Percentiles rank a stretch among this genome's conserved stretches.
Conservation (phyloP, 1,140 invertebrate species). For the Heterodera carotae region DNA sequence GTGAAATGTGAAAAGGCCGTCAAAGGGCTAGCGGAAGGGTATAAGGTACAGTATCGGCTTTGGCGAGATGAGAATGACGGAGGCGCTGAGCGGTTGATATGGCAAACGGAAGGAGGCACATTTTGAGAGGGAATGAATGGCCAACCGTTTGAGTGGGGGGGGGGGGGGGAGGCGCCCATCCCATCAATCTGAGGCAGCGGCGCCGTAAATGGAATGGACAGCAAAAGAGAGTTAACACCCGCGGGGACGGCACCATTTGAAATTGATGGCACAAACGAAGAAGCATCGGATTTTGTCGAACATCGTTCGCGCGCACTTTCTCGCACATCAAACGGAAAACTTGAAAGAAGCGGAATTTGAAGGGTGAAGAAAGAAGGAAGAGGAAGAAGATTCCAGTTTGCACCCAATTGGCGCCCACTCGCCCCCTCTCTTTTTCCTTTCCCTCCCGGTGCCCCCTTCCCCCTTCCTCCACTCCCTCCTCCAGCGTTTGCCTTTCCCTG, state of each 20-base stretch:
- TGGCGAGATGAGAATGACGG: not conserved
- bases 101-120: not conserved
- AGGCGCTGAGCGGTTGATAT: not conserved
- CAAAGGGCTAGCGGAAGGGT: not conserved
- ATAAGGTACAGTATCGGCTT: not conserved
- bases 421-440: not conserved
- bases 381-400: not conserved
- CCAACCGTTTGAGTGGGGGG: not conserved
- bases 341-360: not conserved
- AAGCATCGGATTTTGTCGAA: not conserved
- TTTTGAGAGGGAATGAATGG: not conserved
- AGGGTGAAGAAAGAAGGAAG: not conserved
- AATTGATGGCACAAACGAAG: no score
- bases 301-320: not conserved
- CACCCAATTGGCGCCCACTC: conserved; percentile 8
- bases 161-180: not conserved
- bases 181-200: not conserved
- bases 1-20: conserved; percentile 11
- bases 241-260: no score
- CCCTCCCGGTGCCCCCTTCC: not conserved
- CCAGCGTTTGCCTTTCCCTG: not conserved
- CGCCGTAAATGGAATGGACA: no score
- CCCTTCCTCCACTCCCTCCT: not conserved
- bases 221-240: no score
- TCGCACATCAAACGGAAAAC: not conserved